Evolutionary conservation across 2,113 vertebrate genomes (phyloP).

Genomic region (Drymodes brunneopygia): DNA sequence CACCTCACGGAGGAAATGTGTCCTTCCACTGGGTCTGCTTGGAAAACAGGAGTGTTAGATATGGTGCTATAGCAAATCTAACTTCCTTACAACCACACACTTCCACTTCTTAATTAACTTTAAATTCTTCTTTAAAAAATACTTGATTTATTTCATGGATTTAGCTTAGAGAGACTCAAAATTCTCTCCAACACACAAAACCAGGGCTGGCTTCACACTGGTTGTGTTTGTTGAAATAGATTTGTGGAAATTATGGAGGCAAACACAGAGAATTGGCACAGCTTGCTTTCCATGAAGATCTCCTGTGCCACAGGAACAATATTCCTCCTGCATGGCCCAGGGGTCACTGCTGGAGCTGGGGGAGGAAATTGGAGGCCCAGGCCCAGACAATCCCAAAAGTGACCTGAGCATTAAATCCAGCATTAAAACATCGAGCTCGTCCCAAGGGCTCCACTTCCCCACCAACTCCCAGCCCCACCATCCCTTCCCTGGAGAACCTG

Average conservation of each 20-base stretch:
- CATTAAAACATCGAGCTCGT: rapidly evolving
- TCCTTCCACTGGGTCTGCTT: not conserved
- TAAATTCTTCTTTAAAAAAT: not conserved
- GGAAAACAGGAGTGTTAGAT: not conserved
- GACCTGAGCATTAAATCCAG: not conserved
- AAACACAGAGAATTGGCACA: not conserved
- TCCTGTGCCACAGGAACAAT: not conserved
- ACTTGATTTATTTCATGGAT: rapidly evolving
- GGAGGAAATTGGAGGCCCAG: not conserved
- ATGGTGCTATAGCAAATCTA: not conserved
- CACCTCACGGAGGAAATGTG: not conserved
- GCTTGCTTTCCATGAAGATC: not conserved
- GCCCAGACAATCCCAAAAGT: rapidly evolving
- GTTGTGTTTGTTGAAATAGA: not conserved
- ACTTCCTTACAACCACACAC: not conserved
- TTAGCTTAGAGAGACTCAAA: not conserved
- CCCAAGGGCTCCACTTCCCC: not conserved
- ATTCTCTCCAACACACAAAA: rapidly evolving
- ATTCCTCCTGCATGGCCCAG: not conserved
- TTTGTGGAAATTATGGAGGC: not conserved
- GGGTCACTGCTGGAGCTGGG: not conserved
- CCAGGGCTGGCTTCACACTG: not conserved
- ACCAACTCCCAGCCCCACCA: not conserved
- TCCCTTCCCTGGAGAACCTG: not conserved
- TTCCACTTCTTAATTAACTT: not conserved